phyloP scores from a whole-genome alignment of 2,113 vertebrate species.

The Cariama cristata region DNA sequence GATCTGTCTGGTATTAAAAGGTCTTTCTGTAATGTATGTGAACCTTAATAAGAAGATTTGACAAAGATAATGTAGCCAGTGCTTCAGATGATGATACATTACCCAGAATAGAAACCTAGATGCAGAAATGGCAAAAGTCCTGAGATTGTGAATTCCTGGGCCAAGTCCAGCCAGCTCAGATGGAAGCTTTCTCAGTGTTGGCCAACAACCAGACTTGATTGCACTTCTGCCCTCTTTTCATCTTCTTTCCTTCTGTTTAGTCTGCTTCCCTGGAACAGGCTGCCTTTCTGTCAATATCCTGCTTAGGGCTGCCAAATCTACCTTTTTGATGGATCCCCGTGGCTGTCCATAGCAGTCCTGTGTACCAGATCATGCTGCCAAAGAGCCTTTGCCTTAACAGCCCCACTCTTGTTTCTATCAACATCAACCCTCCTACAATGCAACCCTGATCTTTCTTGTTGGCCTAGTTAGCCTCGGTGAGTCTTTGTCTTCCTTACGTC shows the following conservation, averaged over 20 bases:
- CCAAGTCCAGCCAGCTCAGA: not conserved
- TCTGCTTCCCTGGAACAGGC: not conserved
- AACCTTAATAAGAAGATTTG: not conserved
- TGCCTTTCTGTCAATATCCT: not conserved
- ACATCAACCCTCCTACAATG: not conserved
- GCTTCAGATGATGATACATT: not conserved
- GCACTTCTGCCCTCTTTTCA: not conserved
- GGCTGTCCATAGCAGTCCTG: not conserved
- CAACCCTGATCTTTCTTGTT: fast-evolving
- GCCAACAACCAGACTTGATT: not conserved
- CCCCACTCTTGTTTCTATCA: not conserved
- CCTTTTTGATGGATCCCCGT: fast-evolving
- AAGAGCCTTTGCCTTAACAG: not conserved
- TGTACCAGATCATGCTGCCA: not conserved
- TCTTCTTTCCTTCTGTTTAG: not conserved
- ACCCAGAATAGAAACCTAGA: not conserved
- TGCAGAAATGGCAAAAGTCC: not conserved
- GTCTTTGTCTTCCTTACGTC: not conserved
- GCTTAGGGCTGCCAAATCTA: not conserved
- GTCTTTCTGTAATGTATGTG: not conserved
- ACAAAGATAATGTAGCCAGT: not conserved
- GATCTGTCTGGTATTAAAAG: not conserved
- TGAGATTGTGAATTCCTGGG: not conserved
- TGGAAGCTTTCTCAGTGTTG: not conserved
- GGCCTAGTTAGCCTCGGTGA: not conserved